Base-by-base conservation (phyloP, 1,140 invertebrate genomes). In the Magallana ariakensis region DNA sequence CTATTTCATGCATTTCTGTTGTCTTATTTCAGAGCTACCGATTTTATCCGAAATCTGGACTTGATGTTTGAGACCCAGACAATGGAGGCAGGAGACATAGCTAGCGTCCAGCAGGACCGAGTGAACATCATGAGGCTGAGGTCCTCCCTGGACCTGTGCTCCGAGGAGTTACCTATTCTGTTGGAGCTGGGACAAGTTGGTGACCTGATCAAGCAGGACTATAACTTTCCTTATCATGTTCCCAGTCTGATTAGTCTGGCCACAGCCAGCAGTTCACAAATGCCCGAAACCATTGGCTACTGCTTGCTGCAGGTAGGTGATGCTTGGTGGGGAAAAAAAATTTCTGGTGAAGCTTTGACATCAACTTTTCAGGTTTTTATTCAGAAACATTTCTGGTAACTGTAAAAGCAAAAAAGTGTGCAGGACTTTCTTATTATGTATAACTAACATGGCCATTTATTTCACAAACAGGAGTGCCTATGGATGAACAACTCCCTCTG, bases 231-330 rank as follows among this genome's bases (percentile, higher is more conserved):
- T 0, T 94, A 94, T 87, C 93, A 94, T 83, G 87, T 91, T 22
- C 93, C 94, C 0, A 93, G 92, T 83, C 90, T 93, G 33, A 88
- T 93, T 55, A 94, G 92, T 81, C 55, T 93, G 80, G 89, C 90
- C 16, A 93, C 91, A 46, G 91, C 89, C 4, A 89, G 90, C 26
- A 93, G 92, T 82, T 87, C 89, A 7, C 86, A 92, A 84, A 93
- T 94, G 92, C 93, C 94, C 26, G 93, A 94, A 85, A 93, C 92
- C 26, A 89, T 94, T 10, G 93, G 94, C 75, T 93, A 93, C 87
- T 92, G 93, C 46, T 87, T 94, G 8, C 89, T 94, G 26, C 94
- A 94, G 93, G 94, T 94, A n/a, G 16, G n/a, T 81, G 54, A 15
- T 26, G 19, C 54, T 85, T 85, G 33, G 16, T 15, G 1, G 19